Conservation (phyloP, 1,140 invertebrate species). For the Drosophila bocqueti region DNA sequence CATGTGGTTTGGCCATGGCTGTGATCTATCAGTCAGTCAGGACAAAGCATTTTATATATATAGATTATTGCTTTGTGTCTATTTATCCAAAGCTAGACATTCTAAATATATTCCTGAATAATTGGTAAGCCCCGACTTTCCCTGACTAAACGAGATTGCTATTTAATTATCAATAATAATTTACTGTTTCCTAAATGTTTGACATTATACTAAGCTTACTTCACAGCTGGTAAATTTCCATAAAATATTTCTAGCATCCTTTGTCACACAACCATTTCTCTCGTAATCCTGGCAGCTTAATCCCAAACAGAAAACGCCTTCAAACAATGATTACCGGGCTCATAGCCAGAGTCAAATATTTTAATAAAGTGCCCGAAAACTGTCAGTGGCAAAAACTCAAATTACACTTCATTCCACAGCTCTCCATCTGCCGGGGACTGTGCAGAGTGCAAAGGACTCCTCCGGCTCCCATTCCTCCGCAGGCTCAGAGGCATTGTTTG, state of each 20-base stretch:
- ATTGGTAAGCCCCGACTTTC: not conserved
- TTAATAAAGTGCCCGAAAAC: constrained; percentile 80
- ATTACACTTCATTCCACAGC: constrained; percentile 61
- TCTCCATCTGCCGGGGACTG: constrained; percentile 34
- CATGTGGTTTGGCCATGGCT: too few relatives aligned
- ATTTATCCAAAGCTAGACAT: not conserved
- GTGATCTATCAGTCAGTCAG: too few relatives aligned
- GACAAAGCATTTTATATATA: too few relatives aligned
- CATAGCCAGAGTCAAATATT: constrained; percentile 60
- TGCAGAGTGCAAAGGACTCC: constrained; percentile 63
- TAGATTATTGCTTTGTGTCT: too few relatives aligned
- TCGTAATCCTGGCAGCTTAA: constrained; percentile 22
- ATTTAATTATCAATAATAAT: not conserved
- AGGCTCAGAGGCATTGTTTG: constrained; percentile 73
- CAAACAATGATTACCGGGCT: constrained; percentile 70
- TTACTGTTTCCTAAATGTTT: not conserved
- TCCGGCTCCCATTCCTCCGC: constrained; percentile 7
- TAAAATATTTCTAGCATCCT: constrained; percentile 6
- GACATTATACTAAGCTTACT: not conserved
- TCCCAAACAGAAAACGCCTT: constrained; percentile 19
- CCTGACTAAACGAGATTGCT: not conserved
- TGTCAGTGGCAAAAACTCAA: constrained; percentile 76
- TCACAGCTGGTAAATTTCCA: not conserved
- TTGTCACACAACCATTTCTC: constrained; percentile 30
- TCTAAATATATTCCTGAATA: not conserved